phyloP scores from a whole-genome alignment of 1,140 invertebrate genomes.

The Carcinoscorpius rotundicauda region DNA sequence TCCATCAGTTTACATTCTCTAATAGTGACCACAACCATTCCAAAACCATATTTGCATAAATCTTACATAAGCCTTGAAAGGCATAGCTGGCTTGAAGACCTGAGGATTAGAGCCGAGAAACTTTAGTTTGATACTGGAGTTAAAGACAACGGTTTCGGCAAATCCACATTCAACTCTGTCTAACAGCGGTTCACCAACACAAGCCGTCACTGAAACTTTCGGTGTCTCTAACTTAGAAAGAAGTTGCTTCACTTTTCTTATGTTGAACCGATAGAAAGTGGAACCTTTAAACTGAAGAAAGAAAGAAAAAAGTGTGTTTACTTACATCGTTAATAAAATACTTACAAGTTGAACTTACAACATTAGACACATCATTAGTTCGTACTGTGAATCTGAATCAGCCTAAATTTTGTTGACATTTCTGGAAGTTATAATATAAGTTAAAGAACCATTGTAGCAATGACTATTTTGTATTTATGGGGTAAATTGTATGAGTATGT shows the following conservation, averaged over 20 bases:
- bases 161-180: slow-evolving; percentile 62
- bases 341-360: no score
- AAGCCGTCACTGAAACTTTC: slow-evolving; percentile 73
- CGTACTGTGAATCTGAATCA: no score
- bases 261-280: slow-evolving; percentile 69
- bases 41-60: background rate
- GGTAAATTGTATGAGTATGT: no score
- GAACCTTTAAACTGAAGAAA: slow-evolving; percentile 68
- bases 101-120: slow-evolving; percentile 82
- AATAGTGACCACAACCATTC: no score
- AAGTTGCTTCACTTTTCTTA: slow-evolving; percentile 60
- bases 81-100: slow-evolving; percentile 88
- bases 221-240: slow-evolving; percentile 56
- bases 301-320: slow-evolving; percentile 4
- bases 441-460: no score
- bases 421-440: no score
- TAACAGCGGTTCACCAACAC: slow-evolving; percentile 77
- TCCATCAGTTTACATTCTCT: no score
- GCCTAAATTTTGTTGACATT: no score
- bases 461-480: no score
- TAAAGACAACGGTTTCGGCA: slow-evolving; percentile 72
- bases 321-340: no score
- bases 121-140: slow-evolving; percentile 61
- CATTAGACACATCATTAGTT: no score
- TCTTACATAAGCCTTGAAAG: slow-evolving; percentile 62